Percentiles rank a stretch among this genome's conserved stretches.
phyloP scores from a whole-genome alignment of 2,888 invertebrate genomes.

The Deilephila elpenor region DNA sequence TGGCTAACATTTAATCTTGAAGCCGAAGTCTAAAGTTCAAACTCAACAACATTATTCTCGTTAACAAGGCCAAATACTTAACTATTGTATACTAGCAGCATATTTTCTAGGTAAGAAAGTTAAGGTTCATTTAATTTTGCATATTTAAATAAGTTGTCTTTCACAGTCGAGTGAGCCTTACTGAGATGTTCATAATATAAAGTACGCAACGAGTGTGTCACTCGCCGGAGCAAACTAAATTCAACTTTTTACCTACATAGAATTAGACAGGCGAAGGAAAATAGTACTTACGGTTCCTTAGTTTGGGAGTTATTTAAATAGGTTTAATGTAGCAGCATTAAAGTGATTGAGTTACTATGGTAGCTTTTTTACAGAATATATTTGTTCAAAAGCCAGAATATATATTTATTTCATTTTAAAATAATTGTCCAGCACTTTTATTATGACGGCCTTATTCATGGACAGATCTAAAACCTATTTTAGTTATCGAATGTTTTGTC shows the following conservation, averaged over 20 bases:
- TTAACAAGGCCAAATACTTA: no score
- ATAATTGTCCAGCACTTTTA: no score
- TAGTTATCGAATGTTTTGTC: no score
- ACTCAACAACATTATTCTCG: no score
- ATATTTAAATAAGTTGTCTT: constrained; percentile 39
- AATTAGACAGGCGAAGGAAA: neutral
- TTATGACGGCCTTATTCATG: no score
- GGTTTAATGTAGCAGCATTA: neutral
- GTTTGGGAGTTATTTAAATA: neutral
- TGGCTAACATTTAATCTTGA: no score
- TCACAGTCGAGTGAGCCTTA: constrained; percentile 40
- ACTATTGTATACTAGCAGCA: neutral
- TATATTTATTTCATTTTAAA: no score
- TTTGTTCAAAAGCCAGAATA: no score
- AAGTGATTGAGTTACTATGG: neutral
- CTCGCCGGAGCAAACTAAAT: neutral
- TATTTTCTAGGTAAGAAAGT: constrained; percentile 9
- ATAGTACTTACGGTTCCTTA: neutral
- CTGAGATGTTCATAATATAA: constrained; percentile 37
- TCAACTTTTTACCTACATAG: neutral
- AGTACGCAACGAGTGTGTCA: constrained; percentile 21
- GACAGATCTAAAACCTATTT: no score
- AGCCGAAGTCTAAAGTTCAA: no score
- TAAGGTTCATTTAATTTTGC: constrained; percentile 31
- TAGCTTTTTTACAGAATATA: no score